A percentile compares a stretch with the other conserved stretches of the same genome.
phyloP scores from a whole-genome alignment of 2,888 invertebrate species.

The Rotaria sp. region DNA sequence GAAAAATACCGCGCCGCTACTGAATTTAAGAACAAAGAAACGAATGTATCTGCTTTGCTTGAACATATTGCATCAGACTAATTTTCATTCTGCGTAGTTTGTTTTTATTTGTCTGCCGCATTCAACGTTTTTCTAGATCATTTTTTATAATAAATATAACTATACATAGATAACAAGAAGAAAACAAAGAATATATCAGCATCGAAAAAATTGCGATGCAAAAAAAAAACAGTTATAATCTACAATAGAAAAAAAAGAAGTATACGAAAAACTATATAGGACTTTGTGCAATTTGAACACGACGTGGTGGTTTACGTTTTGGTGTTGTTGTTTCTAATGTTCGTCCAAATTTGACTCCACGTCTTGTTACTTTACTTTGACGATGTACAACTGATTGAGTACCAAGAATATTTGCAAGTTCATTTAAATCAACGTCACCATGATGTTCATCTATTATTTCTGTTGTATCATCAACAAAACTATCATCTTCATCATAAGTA shows the following conservation, averaged over 20 bases:
- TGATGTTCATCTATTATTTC: not conserved
- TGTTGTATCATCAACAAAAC: slow-evolving; percentile 8
- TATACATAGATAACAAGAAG: no score
- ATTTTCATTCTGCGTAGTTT: no score
- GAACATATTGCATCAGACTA: no score
- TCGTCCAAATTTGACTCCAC: not conserved
- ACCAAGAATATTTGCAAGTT: slow-evolving; percentile 11
- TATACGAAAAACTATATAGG: not conserved
- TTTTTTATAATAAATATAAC: no score
- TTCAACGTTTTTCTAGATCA: no score
- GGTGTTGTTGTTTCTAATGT: not conserved
- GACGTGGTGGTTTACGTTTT: not conserved
- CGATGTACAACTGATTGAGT: slow-evolving; percentile 12
- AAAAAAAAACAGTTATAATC: not conserved
- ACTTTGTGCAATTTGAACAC: not conserved
- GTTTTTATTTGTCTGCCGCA: no score
- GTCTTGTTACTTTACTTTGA: not conserved
- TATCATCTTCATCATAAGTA: not conserved
- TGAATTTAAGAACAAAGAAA: no score
- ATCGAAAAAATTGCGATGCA: no score
- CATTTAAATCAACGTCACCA: not conserved
- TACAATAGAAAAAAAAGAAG: not conserved
- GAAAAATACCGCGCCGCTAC: no score
- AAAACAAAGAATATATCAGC: no score
- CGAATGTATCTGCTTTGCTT: no score